Evolutionary conservation across 2,888 invertebrate genomes (phyloP).

Genomic region (Caenorhabditis panamensis): DNA sequence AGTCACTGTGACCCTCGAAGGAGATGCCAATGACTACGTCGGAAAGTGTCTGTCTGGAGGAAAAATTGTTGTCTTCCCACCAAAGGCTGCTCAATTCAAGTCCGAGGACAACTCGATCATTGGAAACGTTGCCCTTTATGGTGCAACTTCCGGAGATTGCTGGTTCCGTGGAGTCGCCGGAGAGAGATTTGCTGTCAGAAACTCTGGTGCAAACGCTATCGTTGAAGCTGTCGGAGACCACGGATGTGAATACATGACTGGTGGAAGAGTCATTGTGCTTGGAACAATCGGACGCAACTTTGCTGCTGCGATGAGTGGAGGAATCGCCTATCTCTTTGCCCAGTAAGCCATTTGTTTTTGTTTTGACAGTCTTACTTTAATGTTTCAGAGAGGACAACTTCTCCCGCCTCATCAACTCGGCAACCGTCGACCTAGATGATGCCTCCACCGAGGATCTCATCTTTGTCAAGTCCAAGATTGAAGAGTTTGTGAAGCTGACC

Average conservation of each 20-base stretch:
- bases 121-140: slow-evolving; percentile 97
- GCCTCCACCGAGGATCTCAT: slow-evolving; percentile 87
- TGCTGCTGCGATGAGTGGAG: slow-evolving; percentile 99
- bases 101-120: slow-evolving; percentile 96
- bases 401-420: slow-evolving; percentile 88
- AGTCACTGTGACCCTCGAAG: slow-evolving; percentile 91
- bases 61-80: slow-evolving; percentile 93
- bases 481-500: slow-evolving; percentile 90
- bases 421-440: slow-evolving; percentile 93
- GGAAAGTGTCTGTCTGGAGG: slow-evolving; percentile 97
- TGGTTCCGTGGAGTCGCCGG: slow-evolving; percentile 94
- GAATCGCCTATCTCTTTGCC: slow-evolving; percentile 95
- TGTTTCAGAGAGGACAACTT: slow-evolving; percentile 84
- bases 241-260: slow-evolving; percentile 99
- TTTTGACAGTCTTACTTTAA: slow-evolving; percentile 30
- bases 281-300: slow-evolving; percentile 97
- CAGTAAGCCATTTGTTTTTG: slow-evolving; percentile 81
- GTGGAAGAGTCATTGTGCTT: slow-evolving; percentile 88
- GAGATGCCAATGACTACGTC: slow-evolving; percentile 98
- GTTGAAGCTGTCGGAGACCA: slow-evolving; percentile 99
- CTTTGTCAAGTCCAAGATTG: slow-evolving; percentile 87
- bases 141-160: slow-evolving; percentile 90
- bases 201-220: slow-evolving; percentile 95
- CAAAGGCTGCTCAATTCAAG: slow-evolving; percentile 87
- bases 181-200: slow-evolving; percentile 97